Evolutionary conservation across 1,140 invertebrate species (phyloP).

Genomic region (Phenacoccus solenopsis): DNA sequence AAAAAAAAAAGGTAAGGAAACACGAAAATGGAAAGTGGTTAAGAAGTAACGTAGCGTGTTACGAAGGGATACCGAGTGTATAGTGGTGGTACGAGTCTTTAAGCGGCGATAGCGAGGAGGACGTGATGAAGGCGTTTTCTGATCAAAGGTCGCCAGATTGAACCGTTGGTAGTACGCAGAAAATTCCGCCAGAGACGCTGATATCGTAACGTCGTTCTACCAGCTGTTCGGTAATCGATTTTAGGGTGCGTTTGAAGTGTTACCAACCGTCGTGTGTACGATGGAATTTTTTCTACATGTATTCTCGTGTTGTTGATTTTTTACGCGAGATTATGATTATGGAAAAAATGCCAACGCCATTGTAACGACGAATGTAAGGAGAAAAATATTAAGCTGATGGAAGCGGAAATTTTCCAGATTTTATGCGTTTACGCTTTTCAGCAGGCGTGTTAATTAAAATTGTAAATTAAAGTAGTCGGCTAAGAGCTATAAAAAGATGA

Average conservation of each 20-base stretch:
- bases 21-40: not conserved
- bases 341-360: too few species aligned
- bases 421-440: too few species aligned
- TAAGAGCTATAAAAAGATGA: too few species aligned
- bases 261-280: not conserved
- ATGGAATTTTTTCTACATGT: too few species aligned
- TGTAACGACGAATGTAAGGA: too few species aligned
- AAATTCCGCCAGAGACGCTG: not conserved
- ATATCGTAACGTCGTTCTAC: not conserved
- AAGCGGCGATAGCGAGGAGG: not conserved
- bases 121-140: not conserved
- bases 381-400: too few species aligned
- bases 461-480: too few species aligned
- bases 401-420: too few species aligned
- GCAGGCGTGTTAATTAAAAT: too few species aligned
- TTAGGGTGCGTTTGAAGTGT: not conserved
- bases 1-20: not conserved
- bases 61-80: not conserved
- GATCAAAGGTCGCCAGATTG: not conserved
- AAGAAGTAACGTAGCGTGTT: not conserved
- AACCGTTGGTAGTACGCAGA: not conserved
- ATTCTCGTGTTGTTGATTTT: too few species aligned
- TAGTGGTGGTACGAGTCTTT: not conserved
- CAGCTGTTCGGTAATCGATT: constrained; percentile 1
- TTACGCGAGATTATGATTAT: too few species aligned